Conservation (phyloP, 2,113 vertebrate genomes). For the Corvus cornix region DNA sequence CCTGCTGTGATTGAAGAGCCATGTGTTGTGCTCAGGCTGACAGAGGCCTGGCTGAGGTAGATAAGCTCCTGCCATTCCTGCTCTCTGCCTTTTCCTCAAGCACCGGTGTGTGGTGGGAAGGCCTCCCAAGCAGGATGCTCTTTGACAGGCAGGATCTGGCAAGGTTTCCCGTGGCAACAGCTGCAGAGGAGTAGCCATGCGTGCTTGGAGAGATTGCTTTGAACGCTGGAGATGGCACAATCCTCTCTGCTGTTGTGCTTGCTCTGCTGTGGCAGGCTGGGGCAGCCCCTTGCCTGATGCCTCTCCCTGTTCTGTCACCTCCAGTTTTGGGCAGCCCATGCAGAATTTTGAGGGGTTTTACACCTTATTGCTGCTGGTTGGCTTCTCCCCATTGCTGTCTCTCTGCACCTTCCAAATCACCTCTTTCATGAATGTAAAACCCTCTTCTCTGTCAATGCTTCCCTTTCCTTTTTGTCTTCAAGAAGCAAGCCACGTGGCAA, state of each 20-base stretch:
- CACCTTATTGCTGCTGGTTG: neutral
- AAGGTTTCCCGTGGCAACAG: slow-evolving; percentile 46
- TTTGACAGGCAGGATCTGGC: slow-evolving; percentile 1
- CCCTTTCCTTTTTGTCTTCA: neutral
- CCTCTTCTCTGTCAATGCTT: neutral
- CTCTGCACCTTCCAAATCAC: neutral
- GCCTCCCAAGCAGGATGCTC: neutral
- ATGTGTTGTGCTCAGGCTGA: neutral
- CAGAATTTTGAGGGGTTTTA: neutral
- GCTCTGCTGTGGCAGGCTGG: neutral
- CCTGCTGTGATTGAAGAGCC: neutral
- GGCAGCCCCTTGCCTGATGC: neutral
- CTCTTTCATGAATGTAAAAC: neutral
- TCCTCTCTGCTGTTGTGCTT: neutral
- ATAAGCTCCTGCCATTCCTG: slow-evolving; percentile 49
- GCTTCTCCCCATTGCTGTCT: neutral
- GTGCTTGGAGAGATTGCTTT: neutral
- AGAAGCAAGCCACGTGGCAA: neutral
- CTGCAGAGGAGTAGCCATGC: neutral
- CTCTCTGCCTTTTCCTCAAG: neutral
- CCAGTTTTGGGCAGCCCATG: neutral
- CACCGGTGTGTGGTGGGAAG: neutral
- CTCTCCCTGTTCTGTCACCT: neutral
- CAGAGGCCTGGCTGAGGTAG: slow-evolving; percentile 33
- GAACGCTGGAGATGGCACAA: neutral